Percentiles rank a stretch among this genome's conserved stretches.
phyloP scores from a whole-genome alignment of 2,888 invertebrate genomes.

The Clunio marinus region DNA sequence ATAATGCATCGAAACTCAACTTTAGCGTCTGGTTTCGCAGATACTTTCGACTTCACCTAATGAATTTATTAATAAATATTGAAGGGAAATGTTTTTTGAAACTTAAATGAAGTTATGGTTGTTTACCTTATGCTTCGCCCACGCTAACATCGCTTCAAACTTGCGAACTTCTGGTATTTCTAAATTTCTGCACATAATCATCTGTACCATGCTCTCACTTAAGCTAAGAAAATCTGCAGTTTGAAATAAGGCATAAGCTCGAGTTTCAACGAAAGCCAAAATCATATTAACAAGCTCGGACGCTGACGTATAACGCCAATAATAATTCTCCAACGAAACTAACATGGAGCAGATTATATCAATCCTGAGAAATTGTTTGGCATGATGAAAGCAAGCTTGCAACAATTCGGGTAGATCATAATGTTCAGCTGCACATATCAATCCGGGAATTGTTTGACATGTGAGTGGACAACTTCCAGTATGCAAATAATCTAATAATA shows the following conservation, averaged over 20 bases:
- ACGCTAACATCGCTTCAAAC: constrained; percentile 88
- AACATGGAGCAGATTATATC: constrained; percentile 92
- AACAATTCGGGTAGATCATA: constrained; percentile 88
- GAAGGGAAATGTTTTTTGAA: not conserved
- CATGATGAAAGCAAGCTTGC: constrained; percentile 93
- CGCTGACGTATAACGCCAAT: constrained; percentile 92
- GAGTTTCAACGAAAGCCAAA: constrained; percentile 80
- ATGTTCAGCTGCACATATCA: constrained; percentile 91
- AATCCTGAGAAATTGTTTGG: constrained; percentile 86
- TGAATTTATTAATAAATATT: not conserved
- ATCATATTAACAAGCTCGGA: constrained; percentile 93
- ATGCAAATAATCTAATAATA: constrained; percentile 85
- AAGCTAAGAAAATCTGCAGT: constrained; percentile 78
- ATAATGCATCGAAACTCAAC: constrained; percentile 89
- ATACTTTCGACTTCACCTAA: constrained; percentile 57
- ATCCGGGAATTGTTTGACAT: constrained; percentile 85
- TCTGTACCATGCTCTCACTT: constrained; percentile 91
- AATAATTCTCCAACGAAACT: constrained; percentile 87
- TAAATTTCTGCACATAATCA: constrained; percentile 87
- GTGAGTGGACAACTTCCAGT: constrained; percentile 89
- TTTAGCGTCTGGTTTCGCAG: constrained; percentile 77
- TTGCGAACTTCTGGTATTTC: constrained; percentile 85
- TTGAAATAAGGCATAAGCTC: constrained; percentile 80
- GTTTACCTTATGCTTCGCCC: constrained; percentile 82
- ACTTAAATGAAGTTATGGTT: not conserved